Percentiles rank a stretch among this genome's conserved stretches.
phyloP scores from a whole-genome alignment of 23 tunicate species.

The Halocynthia aurantium region DNA sequence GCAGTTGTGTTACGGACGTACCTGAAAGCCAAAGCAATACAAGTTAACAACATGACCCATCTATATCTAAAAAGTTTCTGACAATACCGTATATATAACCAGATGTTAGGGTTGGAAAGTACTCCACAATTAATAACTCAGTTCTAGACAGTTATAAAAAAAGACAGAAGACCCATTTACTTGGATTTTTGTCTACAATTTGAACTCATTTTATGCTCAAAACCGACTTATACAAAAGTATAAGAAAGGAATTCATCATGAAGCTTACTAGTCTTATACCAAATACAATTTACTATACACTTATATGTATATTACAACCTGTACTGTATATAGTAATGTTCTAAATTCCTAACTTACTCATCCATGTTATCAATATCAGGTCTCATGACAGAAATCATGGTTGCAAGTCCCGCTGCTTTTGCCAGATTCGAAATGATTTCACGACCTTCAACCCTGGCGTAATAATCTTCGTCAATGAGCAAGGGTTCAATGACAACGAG shows the following conservation, averaged over 20 bases:
- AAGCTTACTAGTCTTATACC: no score
- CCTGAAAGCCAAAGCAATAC: slow-evolving; percentile 7
- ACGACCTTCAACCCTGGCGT: slow-evolving; percentile 98
- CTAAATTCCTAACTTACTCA: slow-evolving; percentile 43
- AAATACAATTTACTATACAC: no score
- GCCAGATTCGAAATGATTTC: slow-evolving; percentile 98
- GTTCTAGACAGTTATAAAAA: no score
- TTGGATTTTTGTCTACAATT: no score
- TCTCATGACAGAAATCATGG: slow-evolving; percentile 99
- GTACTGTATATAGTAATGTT: no score
- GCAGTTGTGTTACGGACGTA: slow-evolving; percentile 99
- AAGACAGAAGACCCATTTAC: no score
- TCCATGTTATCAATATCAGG: slow-evolving; percentile 99
- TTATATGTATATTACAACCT: no score
- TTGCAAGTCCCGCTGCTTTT: slow-evolving; percentile 98
- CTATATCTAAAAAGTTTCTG: neutral
- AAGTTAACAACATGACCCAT: neutral
- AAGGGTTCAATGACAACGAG: slow-evolving; percentile 98
- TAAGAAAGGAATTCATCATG: no score
- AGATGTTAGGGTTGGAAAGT: no score
- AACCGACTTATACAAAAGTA: no score
- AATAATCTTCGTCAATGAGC: slow-evolving; percentile 98
- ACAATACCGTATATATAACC: no score
- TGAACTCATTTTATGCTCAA: no score
- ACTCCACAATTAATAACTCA: neutral